phyloP scores from a whole-genome alignment of 2,113 vertebrate species.

The Origma solitaria region DNA sequence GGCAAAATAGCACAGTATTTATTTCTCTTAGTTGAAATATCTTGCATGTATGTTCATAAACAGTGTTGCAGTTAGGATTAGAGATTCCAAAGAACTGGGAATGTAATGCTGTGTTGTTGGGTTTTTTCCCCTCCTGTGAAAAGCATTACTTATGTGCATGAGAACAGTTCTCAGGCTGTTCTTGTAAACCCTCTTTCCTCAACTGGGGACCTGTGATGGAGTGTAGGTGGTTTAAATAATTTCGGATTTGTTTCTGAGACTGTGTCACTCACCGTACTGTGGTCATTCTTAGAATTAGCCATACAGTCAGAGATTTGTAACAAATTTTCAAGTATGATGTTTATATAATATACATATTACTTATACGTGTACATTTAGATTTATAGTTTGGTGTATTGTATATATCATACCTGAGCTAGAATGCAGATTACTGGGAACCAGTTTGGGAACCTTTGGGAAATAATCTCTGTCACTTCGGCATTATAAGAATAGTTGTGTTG shows the following conservation, averaged over 20 bases:
- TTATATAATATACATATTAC: rapidly evolving
- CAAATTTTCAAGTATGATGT: background rate
- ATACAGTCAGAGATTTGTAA: background rate
- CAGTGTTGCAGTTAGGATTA: background rate
- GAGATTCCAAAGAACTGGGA: background rate
- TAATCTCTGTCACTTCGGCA: background rate
- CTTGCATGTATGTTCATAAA: background rate
- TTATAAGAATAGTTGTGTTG: background rate
- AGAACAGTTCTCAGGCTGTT: background rate
- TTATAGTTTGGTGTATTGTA: background rate
- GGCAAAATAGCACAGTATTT: background rate
- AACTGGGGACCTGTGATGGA: background rate
- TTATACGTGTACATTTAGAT: background rate
- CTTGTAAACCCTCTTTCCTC: background rate
- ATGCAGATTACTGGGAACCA: background rate
- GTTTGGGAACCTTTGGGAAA: background rate
- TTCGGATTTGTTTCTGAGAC: background rate
- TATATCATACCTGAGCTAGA: background rate
- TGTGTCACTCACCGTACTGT: background rate
- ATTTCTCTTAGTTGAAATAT: background rate
- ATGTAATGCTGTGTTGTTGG: background rate
- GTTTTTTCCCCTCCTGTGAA: background rate
- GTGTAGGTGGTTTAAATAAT: background rate
- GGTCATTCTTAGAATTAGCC: background rate
- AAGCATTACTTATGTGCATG: background rate